phyloP scores from a whole-genome alignment of 2,888 invertebrate species.

The Automeris io region DNA sequence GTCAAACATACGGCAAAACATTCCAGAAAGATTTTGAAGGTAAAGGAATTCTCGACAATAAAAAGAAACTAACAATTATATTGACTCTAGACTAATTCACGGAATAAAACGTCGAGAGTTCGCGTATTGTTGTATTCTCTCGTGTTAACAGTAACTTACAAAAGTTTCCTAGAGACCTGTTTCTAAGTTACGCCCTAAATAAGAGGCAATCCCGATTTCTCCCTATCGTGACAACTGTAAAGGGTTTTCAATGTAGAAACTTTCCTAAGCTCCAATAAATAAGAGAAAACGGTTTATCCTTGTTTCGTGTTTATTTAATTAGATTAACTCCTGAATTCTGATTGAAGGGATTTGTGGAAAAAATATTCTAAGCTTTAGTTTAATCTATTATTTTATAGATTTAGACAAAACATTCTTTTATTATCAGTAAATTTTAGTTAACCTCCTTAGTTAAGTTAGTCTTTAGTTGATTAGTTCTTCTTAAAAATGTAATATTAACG shows the following conservation, averaged over 20 bases:
- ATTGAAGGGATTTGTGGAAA: neutral
- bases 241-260: constrained; percentile 47
- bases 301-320: constrained; percentile 9
- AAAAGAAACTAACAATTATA: too few relatives aligned
- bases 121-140: constrained; percentile 15
- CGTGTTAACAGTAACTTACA: constrained; percentile 22
- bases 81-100: too few relatives aligned
- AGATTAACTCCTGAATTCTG: constrained; percentile 1
- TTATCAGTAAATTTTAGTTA: too few relatives aligned
- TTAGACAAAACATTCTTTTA: too few relatives aligned
- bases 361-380: neutral
- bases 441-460: too few relatives aligned
- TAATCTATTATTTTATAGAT: too few relatives aligned
- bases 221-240: constrained; percentile 34
- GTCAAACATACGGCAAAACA: too few relatives aligned
- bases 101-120: neutral
- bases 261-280: constrained; percentile 26
- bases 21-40: too few relatives aligned
- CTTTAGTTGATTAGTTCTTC: too few relatives aligned
- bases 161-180: constrained; percentile 29
- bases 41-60: too few relatives aligned
- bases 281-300: constrained; percentile 10
- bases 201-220: constrained; percentile 24
- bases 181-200: constrained; percentile 47
- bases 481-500: too few relatives aligned